Evolutionary conservation across 2,797 vertebrate species (phyloP), one percentile per base, ranked within the genome.

Genomic region (Sebastes umbrosus): DNA sequence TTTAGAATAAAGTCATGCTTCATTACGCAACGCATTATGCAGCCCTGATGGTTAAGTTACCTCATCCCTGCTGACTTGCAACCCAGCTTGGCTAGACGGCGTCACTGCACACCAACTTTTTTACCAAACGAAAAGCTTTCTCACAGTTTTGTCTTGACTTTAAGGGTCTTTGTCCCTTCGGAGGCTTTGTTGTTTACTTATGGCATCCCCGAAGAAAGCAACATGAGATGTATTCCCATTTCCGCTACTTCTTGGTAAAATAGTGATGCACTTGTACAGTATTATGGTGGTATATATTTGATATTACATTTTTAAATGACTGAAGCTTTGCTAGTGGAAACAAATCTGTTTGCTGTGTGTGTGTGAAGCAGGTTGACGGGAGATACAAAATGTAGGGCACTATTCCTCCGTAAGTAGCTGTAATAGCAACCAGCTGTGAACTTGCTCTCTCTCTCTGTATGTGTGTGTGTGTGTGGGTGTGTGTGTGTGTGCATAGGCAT

Each of bases 361-460:
- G 66, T 73, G 64, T 79, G 67, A 76, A 80, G 70, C 89, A 90
- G 92, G 91, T 93, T 94, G 90, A 89, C 8, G 29, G 36, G 64
- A 84, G 86, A 88, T 80, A 54, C 66, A 87, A 88, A 93, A 92
- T 90, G 78, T 84, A 90, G 87, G 90, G 72, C 88, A 84, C 39
- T 84, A 54, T 73, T 88, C 86, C 77, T 82, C 85, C 69, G 62
- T 91, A 92, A 92, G 92, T 86, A 83, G 79, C 88, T 67, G 20
- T 95, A 96, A 96, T 95, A n/a, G 86, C 88, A 93, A 93, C 90
- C 95, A 96, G 94, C 94, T 96, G 96, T 90, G 86, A 91, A 84
- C 86, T 81, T 83, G 85, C 36, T 60, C 5, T 8, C 25, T 52
- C 69, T 70, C 72, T 8, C 2, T 43, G 11, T 62, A 22, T 81